These are phyloP conservation scores for Boloria euphrosyne DNA, from an alignment of 2,888 invertebrate species.

Conservation along the genomic window DNA sequence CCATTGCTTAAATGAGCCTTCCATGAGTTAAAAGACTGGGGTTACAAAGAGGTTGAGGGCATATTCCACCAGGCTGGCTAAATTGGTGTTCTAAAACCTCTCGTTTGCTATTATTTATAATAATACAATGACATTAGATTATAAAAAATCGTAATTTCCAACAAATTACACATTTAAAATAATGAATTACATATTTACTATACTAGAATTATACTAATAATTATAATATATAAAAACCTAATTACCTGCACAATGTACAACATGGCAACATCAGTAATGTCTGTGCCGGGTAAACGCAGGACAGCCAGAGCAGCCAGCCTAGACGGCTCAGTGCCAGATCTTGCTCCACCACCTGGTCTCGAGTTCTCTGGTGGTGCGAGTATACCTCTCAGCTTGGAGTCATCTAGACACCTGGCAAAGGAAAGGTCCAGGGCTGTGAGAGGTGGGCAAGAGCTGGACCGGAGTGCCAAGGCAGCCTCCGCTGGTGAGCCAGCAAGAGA, in stretches of 20 bases:
- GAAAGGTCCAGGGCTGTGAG: slow-evolving; percentile 90
- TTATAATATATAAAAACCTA: background rate
- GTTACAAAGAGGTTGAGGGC: too few species aligned
- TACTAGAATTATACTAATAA: background rate
- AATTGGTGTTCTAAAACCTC: too few species aligned
- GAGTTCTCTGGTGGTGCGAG: slow-evolving; percentile 94
- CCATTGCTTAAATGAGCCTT: too few species aligned
- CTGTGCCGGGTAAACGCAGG: slow-evolving; percentile 92
- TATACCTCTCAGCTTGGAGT: slow-evolving; percentile 91
- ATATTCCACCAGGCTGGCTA: too few species aligned
- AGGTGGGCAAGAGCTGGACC: slow-evolving; percentile 91
- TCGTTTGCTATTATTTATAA: too few species aligned
- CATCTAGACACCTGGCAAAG: slow-evolving; percentile 92
- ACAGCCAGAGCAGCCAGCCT: slow-evolving; percentile 87
- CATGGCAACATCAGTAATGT: slow-evolving; percentile 94
- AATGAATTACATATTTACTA: background rate
- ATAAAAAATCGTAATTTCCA: too few species aligned
- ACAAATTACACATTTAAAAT: background rate
- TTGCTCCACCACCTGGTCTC: slow-evolving; percentile 82
- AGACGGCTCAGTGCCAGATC: slow-evolving; percentile 70
- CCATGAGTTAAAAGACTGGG: too few species aligned
- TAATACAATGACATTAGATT: too few species aligned
- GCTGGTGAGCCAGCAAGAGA: slow-evolving; percentile 90
- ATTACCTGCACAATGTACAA: slow-evolving; percentile 76
- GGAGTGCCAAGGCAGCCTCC: slow-evolving; percentile 90